Evolutionary conservation across 2,888 invertebrate genomes (phyloP), one percentile per base, ranked within the genome.

Genomic region (Hofmannophila pseudospretella): DNA sequence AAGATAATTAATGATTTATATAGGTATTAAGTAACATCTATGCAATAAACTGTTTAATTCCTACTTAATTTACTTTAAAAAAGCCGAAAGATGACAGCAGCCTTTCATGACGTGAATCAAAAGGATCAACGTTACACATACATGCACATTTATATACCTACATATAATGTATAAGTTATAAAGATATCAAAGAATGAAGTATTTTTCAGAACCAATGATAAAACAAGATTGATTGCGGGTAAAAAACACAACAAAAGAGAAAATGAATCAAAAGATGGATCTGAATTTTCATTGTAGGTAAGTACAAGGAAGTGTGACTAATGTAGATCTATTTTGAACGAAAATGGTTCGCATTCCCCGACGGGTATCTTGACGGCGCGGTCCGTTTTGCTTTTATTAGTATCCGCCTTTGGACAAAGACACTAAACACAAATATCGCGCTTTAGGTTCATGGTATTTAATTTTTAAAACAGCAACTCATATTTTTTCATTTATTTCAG

Each of bases 321-420:
- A 35, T 13, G 12, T 11, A 19, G 30, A 35, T 46, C 42, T 47
- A 46, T 47, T 47, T 33, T 34, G 30, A 36, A 33, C 58, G 43
- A 57, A 52, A 56, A 52, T 51, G 58, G 45, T 42, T 42, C 46
- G 49, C 59, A 65, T 67, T 61, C 68, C 49, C 61, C 58, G 67
- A 51, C 66, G 46, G 37, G 39, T 39, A 49, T 45, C 39, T 27
- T 39, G 32, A 36, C 44, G 44, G 38, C 49, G 54, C 51, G 51
- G 47, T 52, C 47, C 20, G 35, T 34, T 36, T 47, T 49, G 38
- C 33, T 49, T 42, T 67, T 67, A 50, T 62, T 59, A 32, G 48
- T 42, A 43, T 54, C 45, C 54, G 41, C 40, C 38, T 53, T 49
- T 48, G 47, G 51, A 48, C 38, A 36, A 36, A 42, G 48, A 51